These are phyloP conservation scores for Tenualosa thibaudeaui DNA, from an alignment of 2,797 vertebrate genomes.

Conservation along the genomic window DNA sequence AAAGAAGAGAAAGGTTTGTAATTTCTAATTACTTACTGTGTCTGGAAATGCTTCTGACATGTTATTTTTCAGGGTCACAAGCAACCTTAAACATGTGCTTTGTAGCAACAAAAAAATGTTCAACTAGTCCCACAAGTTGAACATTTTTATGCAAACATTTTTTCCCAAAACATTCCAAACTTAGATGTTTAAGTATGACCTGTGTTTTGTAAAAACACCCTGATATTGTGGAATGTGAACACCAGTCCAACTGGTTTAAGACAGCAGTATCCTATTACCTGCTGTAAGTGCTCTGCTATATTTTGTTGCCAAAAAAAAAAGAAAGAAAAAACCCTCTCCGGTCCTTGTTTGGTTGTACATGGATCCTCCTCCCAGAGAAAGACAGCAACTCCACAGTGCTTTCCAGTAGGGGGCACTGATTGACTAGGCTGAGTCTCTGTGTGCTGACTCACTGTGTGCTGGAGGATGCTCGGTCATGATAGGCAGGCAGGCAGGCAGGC, in stretches of 20 bases:
- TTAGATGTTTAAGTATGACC: conserved; percentile 22
- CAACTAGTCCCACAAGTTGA: neutral
- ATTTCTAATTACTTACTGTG: neutral
- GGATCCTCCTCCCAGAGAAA: neutral
- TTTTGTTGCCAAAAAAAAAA: conserved; percentile 14
- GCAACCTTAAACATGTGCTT: conserved; percentile 2
- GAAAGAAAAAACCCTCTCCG: neutral
- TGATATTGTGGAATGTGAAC: conserved; percentile 25
- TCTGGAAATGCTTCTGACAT: neutral
- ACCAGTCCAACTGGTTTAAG: conserved; percentile 19
- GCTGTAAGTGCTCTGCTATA: neutral
- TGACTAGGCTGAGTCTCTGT: conserved; percentile 10
- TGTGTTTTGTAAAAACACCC: conserved; percentile 23
- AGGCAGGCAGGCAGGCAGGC: neutral
- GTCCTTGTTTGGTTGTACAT: neutral
- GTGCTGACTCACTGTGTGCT: conserved; percentile 17
- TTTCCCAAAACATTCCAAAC: conserved; percentile 22
- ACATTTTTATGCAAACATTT: conserved; percentile 25
- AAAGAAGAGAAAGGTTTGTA: neutral
- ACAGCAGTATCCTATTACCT: conserved; percentile 24
- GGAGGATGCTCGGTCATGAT: neutral
- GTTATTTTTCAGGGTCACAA: neutral
- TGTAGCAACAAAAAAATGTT: neutral
- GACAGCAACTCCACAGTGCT: neutral
- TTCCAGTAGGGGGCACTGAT: conserved; percentile 41